Evolutionary conservation across 2,888 invertebrate genomes (phyloP).

Genomic region (Tenthredo notha): DNA sequence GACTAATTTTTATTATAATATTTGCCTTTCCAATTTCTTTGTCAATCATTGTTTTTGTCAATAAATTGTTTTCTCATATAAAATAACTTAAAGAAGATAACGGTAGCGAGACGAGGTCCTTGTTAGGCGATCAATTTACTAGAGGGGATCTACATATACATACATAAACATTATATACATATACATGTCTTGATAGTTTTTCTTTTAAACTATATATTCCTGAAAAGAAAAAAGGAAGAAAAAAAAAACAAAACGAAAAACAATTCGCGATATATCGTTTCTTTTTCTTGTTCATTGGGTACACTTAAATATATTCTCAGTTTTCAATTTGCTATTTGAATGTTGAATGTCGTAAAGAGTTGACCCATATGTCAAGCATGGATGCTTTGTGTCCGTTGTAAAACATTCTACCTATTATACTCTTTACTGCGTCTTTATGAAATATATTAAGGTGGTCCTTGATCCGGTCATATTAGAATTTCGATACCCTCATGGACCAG

Average conservation of each 20-base stretch:
- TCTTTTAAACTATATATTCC: not conserved
- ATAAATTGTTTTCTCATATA: not conserved
- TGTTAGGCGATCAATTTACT: slow-evolving; percentile 18
- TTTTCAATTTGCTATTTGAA: slow-evolving; percentile 56
- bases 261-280: not conserved
- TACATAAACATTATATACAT: no score
- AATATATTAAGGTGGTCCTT: not conserved
- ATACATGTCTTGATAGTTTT: not conserved
- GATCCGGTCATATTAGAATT: no score
- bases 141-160: not conserved
- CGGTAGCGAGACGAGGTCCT: slow-evolving; percentile 48
- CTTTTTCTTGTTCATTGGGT: not conserved
- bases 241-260: not conserved
- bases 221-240: not conserved
- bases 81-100: not conserved
- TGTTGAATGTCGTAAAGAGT: slow-evolving; percentile 62
- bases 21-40: slow-evolving; percentile 56
- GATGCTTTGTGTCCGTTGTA: slow-evolving; percentile 55
- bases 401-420: slow-evolving; percentile 29
- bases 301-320: not conserved
- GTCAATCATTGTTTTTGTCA: not conserved
- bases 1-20: slow-evolving; percentile 30
- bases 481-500: no score
- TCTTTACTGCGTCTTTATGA: slow-evolving; percentile 41
- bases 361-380: slow-evolving; percentile 52